Conservation (phyloP, 1,140 invertebrate species). For the Zaprionus kolodkinae region DNA sequence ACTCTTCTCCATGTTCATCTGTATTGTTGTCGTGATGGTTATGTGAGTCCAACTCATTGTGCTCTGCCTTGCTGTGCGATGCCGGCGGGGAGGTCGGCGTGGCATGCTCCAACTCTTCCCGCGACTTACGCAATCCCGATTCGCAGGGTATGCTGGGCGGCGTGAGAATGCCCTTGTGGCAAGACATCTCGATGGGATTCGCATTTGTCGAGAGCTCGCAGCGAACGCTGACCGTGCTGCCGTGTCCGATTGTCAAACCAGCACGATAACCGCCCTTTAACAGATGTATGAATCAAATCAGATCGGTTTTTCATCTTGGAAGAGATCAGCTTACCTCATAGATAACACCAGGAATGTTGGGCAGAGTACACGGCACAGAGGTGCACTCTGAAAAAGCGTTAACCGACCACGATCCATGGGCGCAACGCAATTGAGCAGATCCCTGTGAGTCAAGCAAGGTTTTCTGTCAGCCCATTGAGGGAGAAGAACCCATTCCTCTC, state of each 20-base stretch:
- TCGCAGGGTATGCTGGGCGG: conserved; percentile 86
- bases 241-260: conserved; percentile 91
- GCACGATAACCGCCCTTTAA: conserved; percentile 88
- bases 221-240: conserved; percentile 88
- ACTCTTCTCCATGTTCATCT: conserved; percentile 75
- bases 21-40: conserved; percentile 68
- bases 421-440: conserved; percentile 89
- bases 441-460: conserved; percentile 83
- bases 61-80: conserved; percentile 41
- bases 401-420: conserved; percentile 91
- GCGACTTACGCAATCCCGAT: conserved; percentile 69
- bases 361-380: conserved; percentile 91
- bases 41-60: conserved; percentile 85
- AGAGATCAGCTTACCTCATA: conserved; percentile 85
- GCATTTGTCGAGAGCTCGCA: conserved; percentile 86
- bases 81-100: conserved; percentile 36
- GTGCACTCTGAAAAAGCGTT: conserved; percentile 90
- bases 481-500: neutral
- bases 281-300: neutral
- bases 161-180: conserved; percentile 88
- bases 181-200: conserved; percentile 85
- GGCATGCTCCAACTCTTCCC: conserved; percentile 70
- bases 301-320: neutral
- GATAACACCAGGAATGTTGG: conserved; percentile 88
- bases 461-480: neutral